phyloP scores from a whole-genome alignment of 1,140 invertebrate species.

The Habropoda laboriosa region DNA sequence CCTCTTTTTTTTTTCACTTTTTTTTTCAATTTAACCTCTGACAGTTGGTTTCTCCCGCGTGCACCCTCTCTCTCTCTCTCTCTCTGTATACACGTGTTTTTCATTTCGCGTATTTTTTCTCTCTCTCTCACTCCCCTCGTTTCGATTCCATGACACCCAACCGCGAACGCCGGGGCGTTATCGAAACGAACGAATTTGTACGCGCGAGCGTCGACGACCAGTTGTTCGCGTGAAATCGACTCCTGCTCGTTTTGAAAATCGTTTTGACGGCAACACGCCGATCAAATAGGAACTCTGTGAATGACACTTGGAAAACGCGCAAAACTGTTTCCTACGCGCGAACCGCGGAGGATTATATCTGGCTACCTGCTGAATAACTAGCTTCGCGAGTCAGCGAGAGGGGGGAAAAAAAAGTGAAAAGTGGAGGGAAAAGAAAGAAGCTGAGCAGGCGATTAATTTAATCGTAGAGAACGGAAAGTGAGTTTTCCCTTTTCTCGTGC shows the following conservation, averaged over 20 bases:
- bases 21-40: neutral
- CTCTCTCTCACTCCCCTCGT: neutral
- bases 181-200: conserved; percentile 7
- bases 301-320: neutral
- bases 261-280: neutral
- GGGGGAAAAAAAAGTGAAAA: neutral
- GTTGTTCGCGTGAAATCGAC: conserved; percentile 13
- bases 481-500: no score
- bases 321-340: neutral
- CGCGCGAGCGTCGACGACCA: neutral
- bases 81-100: neutral
- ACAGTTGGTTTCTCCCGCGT: no score
- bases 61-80: no score
- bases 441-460: neutral
- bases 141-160: neutral
- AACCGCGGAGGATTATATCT: no score
- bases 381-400: no score
- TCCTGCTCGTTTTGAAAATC: conserved; percentile 15
- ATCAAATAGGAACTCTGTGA: neutral
- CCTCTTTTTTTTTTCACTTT: neutral
- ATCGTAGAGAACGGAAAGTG: neutral
- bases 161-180: neutral
- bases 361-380: neutral
- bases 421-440: no score
- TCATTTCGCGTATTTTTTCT: neutral